A percentile compares a stretch with the other conserved stretches of the same genome.
phyloP scores from a whole-genome alignment of 2,113 vertebrate species.

The Mus musculus region DNA sequence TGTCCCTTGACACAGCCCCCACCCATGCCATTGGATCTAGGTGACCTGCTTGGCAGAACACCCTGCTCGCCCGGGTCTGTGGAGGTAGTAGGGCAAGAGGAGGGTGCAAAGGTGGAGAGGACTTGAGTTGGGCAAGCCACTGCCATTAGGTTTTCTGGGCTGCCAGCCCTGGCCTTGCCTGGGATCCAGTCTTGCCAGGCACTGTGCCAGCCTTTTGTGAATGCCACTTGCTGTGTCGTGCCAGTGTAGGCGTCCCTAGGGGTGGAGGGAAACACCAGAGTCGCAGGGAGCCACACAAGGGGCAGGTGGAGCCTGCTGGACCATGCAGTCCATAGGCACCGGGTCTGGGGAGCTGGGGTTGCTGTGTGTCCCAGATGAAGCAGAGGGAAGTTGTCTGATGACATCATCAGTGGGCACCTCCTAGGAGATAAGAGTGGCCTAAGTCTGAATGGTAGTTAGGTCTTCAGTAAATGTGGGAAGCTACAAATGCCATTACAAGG shows the following conservation, averaged over 20 bases:
- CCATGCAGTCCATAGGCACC: not conserved
- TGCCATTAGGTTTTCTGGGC: not conserved
- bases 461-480: too few relatives aligned
- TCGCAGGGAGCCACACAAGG: not conserved
- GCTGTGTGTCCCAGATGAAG: not conserved
- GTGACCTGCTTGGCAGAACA: slow-evolving; percentile 55
- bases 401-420: not conserved
- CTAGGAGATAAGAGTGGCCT: not conserved
- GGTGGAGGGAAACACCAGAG: not conserved
- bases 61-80: slow-evolving; percentile 6
- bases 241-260: not conserved
- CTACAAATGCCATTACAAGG: too few relatives aligned
- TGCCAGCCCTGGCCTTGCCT: not conserved
- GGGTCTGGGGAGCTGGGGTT: rapidly evolving
- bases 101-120: not conserved
- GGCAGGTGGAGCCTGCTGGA: not conserved
- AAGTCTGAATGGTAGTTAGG: not conserved
- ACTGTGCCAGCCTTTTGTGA: not conserved
- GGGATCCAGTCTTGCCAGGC: not conserved
- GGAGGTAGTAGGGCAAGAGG: not conserved
- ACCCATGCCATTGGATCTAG: slow-evolving; percentile 5
- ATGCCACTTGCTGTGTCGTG: not conserved
- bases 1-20: not conserved
- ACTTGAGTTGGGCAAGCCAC: not conserved
- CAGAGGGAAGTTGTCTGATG: too few relatives aligned